Evolutionary conservation across 2,888 invertebrate species (phyloP), one percentile per base, ranked within the genome.

Genomic region (Hypsopygia costalis): DNA sequence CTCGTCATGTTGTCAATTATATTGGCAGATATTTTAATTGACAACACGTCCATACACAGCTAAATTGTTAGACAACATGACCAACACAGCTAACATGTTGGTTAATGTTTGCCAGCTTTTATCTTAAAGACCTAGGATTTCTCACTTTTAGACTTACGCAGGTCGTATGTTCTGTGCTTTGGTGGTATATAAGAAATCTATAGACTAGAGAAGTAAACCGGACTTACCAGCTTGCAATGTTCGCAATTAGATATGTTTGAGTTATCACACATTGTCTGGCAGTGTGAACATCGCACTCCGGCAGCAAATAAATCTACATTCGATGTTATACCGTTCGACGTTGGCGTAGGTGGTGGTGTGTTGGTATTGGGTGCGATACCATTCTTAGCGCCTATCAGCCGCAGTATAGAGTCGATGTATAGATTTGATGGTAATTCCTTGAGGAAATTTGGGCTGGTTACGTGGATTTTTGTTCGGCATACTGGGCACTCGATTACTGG

Each of bases 401-500:
- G 71, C 1, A 93, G 75, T 28, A 94, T 70, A 0, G 91, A 91
- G 52, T 93, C 91, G 34, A 93, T 90, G 64, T 93, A 93, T 30
- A 93, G 72, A 65, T 94, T 94, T 6, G 91, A 90, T n/a, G 93
- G 93, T n/a, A 93, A 70, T 1, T 81, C 68, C 10, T 90, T 86
- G 10, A 92, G 65, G 33, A 90, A 90, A 34, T 82, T 82, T 0
- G 86, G 59, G 1, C 90, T 90, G 0, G 83, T 81, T 1, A 87
- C 69, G 48, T 90, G 78, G 12, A 80, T 73, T 12, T 74, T 72
- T 1, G 80, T 78, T 12, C 90, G 81, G 62, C 94, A 94, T 40
- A 91, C 82, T 0, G 93, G 93, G 52, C 93, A 94, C 31, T 77
- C 66, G 32, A 86, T 59, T 30, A 81, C 58, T 1, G 70, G 60